phyloP scores from a whole-genome alignment of 2,797 vertebrate species.

The Poeciliopsis paucimaculata region DNA sequence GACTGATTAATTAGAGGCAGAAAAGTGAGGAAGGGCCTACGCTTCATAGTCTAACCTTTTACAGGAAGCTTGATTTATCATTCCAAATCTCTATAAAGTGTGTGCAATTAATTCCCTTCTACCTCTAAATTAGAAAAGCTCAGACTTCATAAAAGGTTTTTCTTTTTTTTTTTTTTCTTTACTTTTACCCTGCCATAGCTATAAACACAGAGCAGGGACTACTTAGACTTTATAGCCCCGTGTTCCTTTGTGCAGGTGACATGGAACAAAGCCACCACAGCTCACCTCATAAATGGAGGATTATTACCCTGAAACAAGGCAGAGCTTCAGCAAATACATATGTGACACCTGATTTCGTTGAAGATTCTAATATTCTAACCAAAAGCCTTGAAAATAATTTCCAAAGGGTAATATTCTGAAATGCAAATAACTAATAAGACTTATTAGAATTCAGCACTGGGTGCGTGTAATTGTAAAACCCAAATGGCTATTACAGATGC shows the following conservation, averaged over 20 bases:
- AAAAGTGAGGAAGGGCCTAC: not conserved
- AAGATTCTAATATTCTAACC: not conserved
- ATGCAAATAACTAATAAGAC: not conserved
- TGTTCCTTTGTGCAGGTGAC: constrained; percentile 23
- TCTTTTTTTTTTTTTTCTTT: not conserved
- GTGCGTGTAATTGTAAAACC: not conserved
- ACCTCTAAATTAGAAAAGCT: constrained; percentile 7
- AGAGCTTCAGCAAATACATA: not conserved
- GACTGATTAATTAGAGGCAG: not conserved
- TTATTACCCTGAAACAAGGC: constrained; percentile 8
- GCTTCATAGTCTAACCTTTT: not conserved
- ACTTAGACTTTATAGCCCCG: constrained; percentile 23
- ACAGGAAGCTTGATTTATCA: constrained; percentile 10
- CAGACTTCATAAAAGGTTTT: constrained; percentile 14
- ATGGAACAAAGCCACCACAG: constrained; percentile 8
- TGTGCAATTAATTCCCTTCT: constrained; percentile 1
- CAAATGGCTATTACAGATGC: not conserved
- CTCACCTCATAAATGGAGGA: not conserved
- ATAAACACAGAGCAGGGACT: not conserved
- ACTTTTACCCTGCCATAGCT: constrained; percentile 18
- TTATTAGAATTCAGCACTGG: not conserved
- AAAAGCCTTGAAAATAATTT: not conserved
- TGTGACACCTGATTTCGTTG: not conserved
- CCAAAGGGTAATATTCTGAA: not conserved
- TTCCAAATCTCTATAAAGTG: constrained; percentile 5